Conservation (phyloP, 2,888 invertebrate genomes). For the Ptilodon capucinus region DNA sequence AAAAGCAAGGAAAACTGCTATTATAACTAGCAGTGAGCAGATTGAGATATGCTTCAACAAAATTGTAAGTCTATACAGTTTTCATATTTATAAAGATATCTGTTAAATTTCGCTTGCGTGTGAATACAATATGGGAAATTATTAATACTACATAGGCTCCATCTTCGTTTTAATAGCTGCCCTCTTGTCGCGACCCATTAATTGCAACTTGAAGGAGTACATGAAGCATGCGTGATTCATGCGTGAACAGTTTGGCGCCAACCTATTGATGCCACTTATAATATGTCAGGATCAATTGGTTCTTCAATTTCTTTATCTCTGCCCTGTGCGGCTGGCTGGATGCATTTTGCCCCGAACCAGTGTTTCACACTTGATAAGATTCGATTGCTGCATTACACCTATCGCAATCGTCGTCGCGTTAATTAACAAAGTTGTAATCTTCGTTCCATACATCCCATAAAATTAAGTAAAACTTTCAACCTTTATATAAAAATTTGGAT, state of each 20-base stretch:
- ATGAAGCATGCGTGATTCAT: conserved; percentile 54
- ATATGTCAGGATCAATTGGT: conserved; percentile 35
- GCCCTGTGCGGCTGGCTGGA: conserved; percentile 41
- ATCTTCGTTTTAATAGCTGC: conserved; percentile 27
- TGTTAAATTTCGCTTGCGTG: conserved; percentile 9
- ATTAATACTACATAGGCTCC: conserved; percentile 26
- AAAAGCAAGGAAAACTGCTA: neutral
- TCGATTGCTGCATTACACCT: conserved; percentile 29
- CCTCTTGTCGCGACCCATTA: conserved; percentile 19
- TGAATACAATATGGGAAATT: conserved; percentile 15
- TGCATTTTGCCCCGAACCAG: conserved; percentile 35
- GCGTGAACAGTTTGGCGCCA: conserved; percentile 37
- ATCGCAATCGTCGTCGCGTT: conserved; percentile 47
- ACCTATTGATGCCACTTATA: conserved; percentile 47
- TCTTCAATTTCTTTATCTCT: conserved; percentile 35
- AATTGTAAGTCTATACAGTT: neutral
- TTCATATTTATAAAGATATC: neutral
- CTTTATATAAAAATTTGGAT: conserved; percentile 5
- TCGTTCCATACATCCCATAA: conserved; percentile 25
- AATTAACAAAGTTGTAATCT: conserved; percentile 40
- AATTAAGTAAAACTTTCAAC: neutral
- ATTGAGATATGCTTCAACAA: neutral
- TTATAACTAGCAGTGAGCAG: neutral
- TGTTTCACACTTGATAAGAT: conserved; percentile 35
- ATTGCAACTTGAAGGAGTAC: conserved; percentile 40